Evolutionary conservation across 2,797 vertebrate species (phyloP).

Genomic region (Todus mexicanus): DNA sequence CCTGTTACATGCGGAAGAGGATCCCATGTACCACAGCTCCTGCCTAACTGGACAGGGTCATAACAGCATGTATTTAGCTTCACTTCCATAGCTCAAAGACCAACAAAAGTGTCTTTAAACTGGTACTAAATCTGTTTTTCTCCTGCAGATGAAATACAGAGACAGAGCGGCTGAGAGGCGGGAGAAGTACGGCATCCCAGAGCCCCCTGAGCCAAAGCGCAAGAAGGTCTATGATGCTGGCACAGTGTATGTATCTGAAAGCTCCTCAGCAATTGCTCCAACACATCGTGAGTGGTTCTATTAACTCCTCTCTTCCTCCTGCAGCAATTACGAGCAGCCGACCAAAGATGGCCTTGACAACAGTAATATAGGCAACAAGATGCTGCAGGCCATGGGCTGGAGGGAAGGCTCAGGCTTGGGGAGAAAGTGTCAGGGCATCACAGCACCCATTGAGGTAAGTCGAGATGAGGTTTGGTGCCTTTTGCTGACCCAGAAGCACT

Average conservation of each 20-base stretch:
- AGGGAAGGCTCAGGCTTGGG: slow-evolving; percentile 96
- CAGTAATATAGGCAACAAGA: slow-evolving; percentile 98
- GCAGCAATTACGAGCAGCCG: slow-evolving; percentile 96
- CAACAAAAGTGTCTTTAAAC: background rate
- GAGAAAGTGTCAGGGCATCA: slow-evolving; percentile 96
- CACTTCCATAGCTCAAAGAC: background rate
- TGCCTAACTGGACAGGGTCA: background rate
- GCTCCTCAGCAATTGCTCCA: background rate
- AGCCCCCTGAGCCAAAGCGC: slow-evolving; percentile 94
- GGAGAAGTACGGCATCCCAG: slow-evolving; percentile 97
- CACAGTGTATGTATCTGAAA: slow-evolving; percentile 80
- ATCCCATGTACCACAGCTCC: background rate
- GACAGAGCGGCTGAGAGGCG: slow-evolving; percentile 95
- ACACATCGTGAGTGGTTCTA: background rate
- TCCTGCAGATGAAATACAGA: slow-evolving; percentile 90
- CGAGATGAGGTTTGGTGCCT: background rate
- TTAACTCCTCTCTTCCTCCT: slow-evolving; percentile 2
- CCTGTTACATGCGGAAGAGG: background rate
- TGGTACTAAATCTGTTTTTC: background rate
- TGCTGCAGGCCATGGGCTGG: slow-evolving; percentile 99
- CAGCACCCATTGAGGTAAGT: slow-evolving; percentile 92
- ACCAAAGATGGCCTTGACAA: slow-evolving; percentile 97
- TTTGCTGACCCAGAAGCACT: background rate
- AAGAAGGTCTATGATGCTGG: slow-evolving; percentile 91
- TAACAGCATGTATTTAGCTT: background rate